These are phyloP conservation scores for Blennius ocellaris DNA, from an alignment of 2,113 vertebrate species.

Conservation along the genomic window DNA sequence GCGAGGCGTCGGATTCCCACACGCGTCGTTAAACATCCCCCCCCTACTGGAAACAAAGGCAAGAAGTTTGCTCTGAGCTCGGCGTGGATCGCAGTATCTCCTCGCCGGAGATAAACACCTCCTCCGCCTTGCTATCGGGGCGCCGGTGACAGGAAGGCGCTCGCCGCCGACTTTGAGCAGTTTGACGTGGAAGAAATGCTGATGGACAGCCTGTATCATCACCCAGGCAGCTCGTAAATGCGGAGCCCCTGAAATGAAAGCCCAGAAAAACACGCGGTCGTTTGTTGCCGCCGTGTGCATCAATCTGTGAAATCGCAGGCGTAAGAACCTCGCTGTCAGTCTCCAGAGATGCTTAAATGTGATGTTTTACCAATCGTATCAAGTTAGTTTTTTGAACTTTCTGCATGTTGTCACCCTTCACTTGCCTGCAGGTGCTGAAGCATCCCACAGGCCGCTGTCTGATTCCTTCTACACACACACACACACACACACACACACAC, in stretches of 20 bases:
- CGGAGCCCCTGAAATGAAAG: conserved; percentile 9
- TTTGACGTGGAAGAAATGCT: conserved; percentile 25
- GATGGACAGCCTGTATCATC: conserved; percentile 29
- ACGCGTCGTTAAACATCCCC: too few relatives aligned
- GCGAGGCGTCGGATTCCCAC: not conserved
- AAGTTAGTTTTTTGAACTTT: conserved; percentile 32
- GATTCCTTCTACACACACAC: conserved; percentile 15
- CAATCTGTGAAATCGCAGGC: not conserved
- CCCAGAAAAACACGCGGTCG: conserved; percentile 2
- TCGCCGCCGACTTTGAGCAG: conserved; percentile 7
- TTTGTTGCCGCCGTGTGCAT: not conserved
- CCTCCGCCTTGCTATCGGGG: conserved; percentile 29
- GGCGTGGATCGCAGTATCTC: not conserved
- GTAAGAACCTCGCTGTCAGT: conserved; percentile 7
- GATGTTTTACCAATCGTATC: not conserved
- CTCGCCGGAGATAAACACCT: conserved; percentile 26
- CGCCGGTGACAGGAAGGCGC: conserved; percentile 30
- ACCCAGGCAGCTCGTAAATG: conserved; percentile 13
- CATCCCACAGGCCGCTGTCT: conserved; percentile 26
- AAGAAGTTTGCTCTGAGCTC: conserved; percentile 15
- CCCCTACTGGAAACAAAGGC: not conserved
- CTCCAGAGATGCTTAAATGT: not conserved
- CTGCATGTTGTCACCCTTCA: conserved; percentile 19
- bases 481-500: not conserved
- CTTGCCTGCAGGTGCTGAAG: conserved; percentile 7